These are phyloP conservation scores for Formica selysi DNA, from an alignment of 1,140 invertebrate species.

Conservation along the genomic window DNA sequence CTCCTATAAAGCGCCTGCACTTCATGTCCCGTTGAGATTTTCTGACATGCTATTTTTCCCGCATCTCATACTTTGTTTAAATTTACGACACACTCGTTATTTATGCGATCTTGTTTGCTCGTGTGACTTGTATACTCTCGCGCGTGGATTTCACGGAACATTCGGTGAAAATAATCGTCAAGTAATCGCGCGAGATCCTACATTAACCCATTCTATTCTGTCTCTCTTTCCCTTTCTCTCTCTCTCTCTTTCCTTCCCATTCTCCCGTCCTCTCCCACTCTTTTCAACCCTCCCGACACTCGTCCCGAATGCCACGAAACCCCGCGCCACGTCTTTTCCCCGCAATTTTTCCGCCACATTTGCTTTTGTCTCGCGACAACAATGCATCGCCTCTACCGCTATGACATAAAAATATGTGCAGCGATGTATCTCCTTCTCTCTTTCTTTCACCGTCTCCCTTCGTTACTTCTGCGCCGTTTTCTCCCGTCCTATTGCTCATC, in stretches of 20 bases:
- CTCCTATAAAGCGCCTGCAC: neutral
- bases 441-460: constrained; percentile 64
- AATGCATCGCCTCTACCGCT: constrained; percentile 84
- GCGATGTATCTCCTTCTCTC: constrained; percentile 72
- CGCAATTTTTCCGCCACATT: constrained; percentile 86
- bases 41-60: neutral
- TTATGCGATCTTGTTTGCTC: constrained; percentile 44
- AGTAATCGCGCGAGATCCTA: constrained; percentile 78
- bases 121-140: constrained; percentile 66
- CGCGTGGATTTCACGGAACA: constrained; percentile 67
- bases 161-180: constrained; percentile 73
- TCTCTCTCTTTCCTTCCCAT: constrained; percentile 66
- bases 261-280: constrained; percentile 63
- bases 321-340: constrained; percentile 81
- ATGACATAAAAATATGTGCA: constrained; percentile 86
- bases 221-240: constrained; percentile 34
- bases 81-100: constrained; percentile 26
- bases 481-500: constrained; percentile 64
- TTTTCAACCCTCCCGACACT: constrained; percentile 74
- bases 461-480: constrained; percentile 69
- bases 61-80: constrained; percentile 13
- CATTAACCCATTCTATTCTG: constrained; percentile 82
- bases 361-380: constrained; percentile 86
- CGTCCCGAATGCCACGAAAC: constrained; percentile 69
- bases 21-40: neutral